Evolutionary conservation across 2,113 vertebrate species (phyloP).

Genomic region (Ptyas mucosa): DNA sequence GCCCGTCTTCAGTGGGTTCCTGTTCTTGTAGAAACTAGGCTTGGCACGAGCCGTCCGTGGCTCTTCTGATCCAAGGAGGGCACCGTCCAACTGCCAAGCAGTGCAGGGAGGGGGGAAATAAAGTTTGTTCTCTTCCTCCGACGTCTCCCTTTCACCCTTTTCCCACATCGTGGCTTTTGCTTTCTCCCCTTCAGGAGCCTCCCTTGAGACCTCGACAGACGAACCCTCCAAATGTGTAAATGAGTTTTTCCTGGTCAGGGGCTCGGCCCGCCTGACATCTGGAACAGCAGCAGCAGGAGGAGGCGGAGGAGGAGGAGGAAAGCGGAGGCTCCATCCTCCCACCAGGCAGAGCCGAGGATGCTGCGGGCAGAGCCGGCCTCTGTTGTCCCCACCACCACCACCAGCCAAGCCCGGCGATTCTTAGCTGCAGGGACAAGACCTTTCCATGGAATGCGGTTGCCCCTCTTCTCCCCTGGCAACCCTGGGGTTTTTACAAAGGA

Average conservation of each 20-base stretch:
- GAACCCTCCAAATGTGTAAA: background rate
- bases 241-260: slow-evolving; percentile 51
- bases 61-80: background rate
- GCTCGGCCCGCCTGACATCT: slow-evolving; percentile 63
- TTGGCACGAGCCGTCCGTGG: background rate
- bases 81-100: background rate
- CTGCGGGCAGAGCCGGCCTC: slow-evolving; percentile 18
- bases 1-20: background rate
- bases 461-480: background rate
- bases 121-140: slow-evolving; percentile 14
- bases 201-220: slow-evolving; percentile 54
- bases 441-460: background rate
- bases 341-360: slow-evolving; percentile 53
- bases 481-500: background rate
- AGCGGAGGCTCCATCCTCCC: slow-evolving; percentile 58
- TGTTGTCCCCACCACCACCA: rapidly evolving
- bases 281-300: slow-evolving; percentile 47
- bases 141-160: background rate
- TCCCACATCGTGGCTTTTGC: slow-evolving; percentile 49
- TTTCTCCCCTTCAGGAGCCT: slow-evolving; percentile 72
- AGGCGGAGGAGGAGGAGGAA: slow-evolving; percentile 26
- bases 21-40: background rate
- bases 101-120: too few relatives aligned
- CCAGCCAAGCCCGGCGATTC: slow-evolving; percentile 37
- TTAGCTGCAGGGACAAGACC: slow-evolving; percentile 22